Evolutionary conservation across 92 coral and sea anemone species (phyloP).

Genomic region (Actinostola sp.): DNA sequence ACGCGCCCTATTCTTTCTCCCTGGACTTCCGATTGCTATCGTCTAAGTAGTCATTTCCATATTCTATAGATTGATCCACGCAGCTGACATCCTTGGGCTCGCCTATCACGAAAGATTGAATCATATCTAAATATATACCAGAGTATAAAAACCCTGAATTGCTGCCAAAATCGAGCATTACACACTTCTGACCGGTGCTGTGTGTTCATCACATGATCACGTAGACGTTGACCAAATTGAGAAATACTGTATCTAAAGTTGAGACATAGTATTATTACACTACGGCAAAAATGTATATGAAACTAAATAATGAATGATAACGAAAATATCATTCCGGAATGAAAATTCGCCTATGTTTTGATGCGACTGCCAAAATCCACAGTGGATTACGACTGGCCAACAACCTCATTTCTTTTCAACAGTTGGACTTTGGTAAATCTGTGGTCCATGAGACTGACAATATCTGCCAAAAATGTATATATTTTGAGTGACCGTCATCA

Average conservation of each 20-base stretch:
- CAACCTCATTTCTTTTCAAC: slow-evolving; percentile 6
- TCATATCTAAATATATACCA: slow-evolving; percentile 34
- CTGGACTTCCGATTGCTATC: slow-evolving; percentile 23
- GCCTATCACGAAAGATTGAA: slow-evolving; percentile 23
- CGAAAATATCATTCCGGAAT: not conserved
- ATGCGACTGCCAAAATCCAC: no score
- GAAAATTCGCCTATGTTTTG: not conserved
- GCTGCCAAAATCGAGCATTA: slow-evolving; percentile 20
- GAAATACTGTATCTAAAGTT: not conserved
- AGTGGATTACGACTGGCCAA: not conserved
- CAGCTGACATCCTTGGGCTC: slow-evolving; percentile 15
- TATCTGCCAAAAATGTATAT: not conserved
- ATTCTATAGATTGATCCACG: slow-evolving; percentile 6
- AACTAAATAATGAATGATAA: not conserved
- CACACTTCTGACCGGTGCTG: not conserved
- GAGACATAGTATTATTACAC: not conserved
- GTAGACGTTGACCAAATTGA: not conserved
- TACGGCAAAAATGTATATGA: not conserved
- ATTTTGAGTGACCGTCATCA: not conserved
- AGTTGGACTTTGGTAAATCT: slow-evolving; percentile 6
- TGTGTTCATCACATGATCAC: not conserved
- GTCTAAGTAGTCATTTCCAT: slow-evolving; percentile 9
- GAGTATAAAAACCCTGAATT: slow-evolving; percentile 16
- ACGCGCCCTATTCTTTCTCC: not conserved
- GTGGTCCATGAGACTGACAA: not conserved